Evolutionary conservation across 2,113 vertebrate genomes (phyloP).

Genomic region (Spermophilus dauricus): DNA sequence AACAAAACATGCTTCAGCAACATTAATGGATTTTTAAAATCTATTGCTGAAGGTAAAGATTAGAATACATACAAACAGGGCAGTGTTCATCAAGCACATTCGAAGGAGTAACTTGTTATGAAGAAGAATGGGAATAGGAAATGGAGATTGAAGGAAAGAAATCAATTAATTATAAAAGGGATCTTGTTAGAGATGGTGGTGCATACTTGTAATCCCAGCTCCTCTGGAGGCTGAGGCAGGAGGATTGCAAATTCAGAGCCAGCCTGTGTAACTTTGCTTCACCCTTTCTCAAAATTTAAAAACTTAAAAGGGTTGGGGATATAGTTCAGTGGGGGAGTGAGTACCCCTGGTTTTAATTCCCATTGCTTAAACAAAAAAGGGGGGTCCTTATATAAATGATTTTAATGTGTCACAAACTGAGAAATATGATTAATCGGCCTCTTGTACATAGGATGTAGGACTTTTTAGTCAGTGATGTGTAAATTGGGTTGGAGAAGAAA

Average conservation of each 20-base stretch:
- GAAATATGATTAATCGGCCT: neutral
- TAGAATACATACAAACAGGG: slow-evolving; percentile 43
- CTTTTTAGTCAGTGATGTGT: neutral
- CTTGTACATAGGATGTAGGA: neutral
- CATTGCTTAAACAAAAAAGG: too few species aligned
- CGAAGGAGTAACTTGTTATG: neutral
- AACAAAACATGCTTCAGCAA: neutral
- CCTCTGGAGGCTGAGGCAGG: too few species aligned
- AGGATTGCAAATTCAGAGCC: too few species aligned
- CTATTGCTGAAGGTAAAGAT: neutral
- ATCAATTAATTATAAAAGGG: neutral
- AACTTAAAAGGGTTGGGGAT: too few species aligned
- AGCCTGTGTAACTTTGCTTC: too few species aligned
- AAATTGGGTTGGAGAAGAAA: neutral
- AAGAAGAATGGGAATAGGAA: neutral
- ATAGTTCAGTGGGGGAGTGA: too few species aligned
- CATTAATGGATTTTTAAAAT: slow-evolving; percentile 34
- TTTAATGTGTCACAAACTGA: neutral
- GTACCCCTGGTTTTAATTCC: too few species aligned
- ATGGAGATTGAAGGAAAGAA: neutral
- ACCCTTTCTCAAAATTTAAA: too few species aligned
- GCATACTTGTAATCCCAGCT: too few species aligned
- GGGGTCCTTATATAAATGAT: neutral
- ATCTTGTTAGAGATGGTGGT: too few species aligned
- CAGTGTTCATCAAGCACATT: neutral